Evolutionary conservation across 1,140 invertebrate genomes (phyloP).

Genomic region (Zeugodacus cucurbitae): DNA sequence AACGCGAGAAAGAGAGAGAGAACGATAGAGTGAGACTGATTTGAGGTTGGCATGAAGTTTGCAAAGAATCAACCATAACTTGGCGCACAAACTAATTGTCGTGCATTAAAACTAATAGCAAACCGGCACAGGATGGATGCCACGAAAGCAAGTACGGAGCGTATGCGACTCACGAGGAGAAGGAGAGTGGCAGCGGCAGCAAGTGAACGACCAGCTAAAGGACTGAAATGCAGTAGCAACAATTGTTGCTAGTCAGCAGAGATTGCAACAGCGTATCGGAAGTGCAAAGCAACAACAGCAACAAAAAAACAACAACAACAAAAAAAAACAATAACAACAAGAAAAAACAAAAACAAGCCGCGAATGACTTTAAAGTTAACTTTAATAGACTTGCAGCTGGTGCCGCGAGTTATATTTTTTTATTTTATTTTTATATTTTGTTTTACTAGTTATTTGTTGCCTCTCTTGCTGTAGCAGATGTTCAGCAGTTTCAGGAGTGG

Average conservation of each 20-base stretch:
- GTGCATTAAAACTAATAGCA: conserved; percentile 10
- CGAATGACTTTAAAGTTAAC: conserved; percentile 32
- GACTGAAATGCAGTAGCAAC: neutral
- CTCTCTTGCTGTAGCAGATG: neutral
- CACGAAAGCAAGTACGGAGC: neutral
- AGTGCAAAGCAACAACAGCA: neutral
- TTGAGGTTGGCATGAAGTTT: neutral
- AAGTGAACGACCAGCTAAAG: neutral
- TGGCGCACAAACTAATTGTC: conserved; percentile 31
- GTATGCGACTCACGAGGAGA: neutral
- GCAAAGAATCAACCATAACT: neutral
- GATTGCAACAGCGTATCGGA: neutral
- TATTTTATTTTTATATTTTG: neutral
- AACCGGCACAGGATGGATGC: neutral
- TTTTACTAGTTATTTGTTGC: neutral
- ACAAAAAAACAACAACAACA: no score
- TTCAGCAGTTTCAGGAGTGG: neutral
- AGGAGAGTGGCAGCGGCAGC: neutral
- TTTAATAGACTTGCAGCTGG: conserved; percentile 44
- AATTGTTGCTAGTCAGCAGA: conserved; percentile 26
- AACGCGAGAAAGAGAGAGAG: no score
- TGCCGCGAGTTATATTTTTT: neutral
- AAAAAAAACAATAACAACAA: no score
- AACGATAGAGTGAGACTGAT: neutral
- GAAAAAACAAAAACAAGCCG: neutral